Conservation (phyloP, 2,888 invertebrate genomes). For the Phaedon cochleariae region DNA sequence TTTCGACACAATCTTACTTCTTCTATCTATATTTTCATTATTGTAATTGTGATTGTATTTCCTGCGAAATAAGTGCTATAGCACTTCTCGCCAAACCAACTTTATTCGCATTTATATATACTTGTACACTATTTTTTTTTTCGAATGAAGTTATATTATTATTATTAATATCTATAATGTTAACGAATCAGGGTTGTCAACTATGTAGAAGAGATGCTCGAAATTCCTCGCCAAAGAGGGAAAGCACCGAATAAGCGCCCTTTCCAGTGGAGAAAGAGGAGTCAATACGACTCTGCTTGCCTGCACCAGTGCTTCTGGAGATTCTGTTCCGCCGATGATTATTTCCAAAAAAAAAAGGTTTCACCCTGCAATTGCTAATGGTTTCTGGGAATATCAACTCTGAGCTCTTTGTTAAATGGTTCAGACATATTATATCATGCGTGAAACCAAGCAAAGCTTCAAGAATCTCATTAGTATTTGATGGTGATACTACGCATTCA, state of each 20-base stretch:
- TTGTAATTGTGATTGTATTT: not conserved
- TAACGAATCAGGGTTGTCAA: not conserved
- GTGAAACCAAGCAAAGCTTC: too few species aligned
- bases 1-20: too few species aligned
- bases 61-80: too few species aligned
- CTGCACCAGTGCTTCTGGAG: constrained; percentile 32
- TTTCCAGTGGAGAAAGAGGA: constrained; percentile 32
- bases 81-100: not conserved
- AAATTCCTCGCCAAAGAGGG: constrained; percentile 25
- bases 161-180: not conserved
- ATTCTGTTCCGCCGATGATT: constrained; percentile 34
- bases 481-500: constrained; percentile 19
- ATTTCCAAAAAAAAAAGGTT: constrained; percentile 27
- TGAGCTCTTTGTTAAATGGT: constrained; percentile 22
- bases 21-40: not conserved
- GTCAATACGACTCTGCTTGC: constrained; percentile 31
- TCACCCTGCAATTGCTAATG: too few species aligned
- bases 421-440: constrained; percentile 6
- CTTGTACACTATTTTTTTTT: too few species aligned
- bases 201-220: not conserved
- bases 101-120: not conserved
- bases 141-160: too few species aligned
- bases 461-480: constrained; percentile 10
- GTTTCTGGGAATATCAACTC: constrained; percentile 19
- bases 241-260: constrained; percentile 26